A percentile compares a stretch with the other conserved stretches of the same genome.
These are phyloP conservation scores for Tapirus indicus DNA, from an alignment of 2,797 vertebrate species.

Conservation along the genomic window DNA sequence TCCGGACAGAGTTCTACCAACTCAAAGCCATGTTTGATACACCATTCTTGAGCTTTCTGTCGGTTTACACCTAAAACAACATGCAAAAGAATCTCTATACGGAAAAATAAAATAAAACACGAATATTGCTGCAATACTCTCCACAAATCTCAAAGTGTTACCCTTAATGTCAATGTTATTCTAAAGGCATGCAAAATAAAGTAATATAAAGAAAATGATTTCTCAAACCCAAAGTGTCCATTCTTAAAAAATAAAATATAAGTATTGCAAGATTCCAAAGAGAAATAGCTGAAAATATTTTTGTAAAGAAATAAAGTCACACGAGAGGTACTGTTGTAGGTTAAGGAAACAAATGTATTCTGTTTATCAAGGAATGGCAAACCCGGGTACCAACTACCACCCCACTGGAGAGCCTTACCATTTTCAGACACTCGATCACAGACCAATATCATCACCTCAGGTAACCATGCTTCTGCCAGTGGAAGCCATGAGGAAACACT, in stretches of 20 bases:
- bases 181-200: constrained; percentile 26
- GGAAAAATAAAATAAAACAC: not conserved
- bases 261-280: not conserved
- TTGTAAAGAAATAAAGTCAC: not conserved
- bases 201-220: constrained; percentile 1
- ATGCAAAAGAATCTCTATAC: constrained; percentile 42
- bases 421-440: constrained; percentile 95
- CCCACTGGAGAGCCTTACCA: constrained; percentile 87
- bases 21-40: constrained; percentile 96
- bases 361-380: not conserved
- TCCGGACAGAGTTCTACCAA: constrained; percentile 96
- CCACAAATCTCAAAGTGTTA: not conserved
- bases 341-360: not conserved
- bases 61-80: constrained; percentile 92
- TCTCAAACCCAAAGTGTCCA: not conserved
- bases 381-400: rapidly evolving
- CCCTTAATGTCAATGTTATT: not conserved
- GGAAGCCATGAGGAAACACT: constrained; percentile 94
- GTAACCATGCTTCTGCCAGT: constrained; percentile 94
- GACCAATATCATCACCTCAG: constrained; percentile 98
- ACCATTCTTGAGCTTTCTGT: constrained; percentile 98
- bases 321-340: not conserved
- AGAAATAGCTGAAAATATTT: constrained; percentile 25
- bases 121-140: not conserved
- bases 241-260: not conserved